Percentiles rank a stretch among this genome's conserved stretches.
These are phyloP conservation scores for Hirundichthys speculiger DNA, from an alignment of 2,113 vertebrate species.

Conservation along the genomic window DNA sequence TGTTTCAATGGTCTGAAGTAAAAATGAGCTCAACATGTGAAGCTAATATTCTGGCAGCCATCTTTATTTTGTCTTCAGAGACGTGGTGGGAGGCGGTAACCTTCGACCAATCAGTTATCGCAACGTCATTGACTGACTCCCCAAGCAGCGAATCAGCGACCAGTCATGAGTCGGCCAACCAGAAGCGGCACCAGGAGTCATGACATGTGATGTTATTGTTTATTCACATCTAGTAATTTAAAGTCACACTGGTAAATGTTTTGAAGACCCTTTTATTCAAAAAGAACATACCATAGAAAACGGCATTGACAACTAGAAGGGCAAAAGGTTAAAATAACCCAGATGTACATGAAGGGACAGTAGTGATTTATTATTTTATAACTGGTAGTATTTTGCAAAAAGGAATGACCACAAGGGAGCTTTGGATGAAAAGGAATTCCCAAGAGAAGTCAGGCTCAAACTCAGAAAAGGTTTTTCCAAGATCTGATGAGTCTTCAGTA, in stretches of 20 bases:
- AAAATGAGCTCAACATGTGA: background rate
- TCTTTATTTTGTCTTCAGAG: background rate
- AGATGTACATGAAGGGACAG: slow-evolving; percentile 25
- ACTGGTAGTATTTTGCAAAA: background rate
- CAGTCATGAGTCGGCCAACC: background rate
- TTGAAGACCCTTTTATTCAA: slow-evolving; percentile 25
- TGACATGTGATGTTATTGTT: no score
- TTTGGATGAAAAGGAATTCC: background rate
- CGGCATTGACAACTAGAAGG: slow-evolving; percentile 24
- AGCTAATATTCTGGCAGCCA: background rate
- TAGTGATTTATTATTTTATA: background rate
- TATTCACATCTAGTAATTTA: no score
- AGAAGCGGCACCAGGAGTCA: background rate
- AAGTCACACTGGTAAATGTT: no score
- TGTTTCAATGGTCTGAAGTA: background rate
- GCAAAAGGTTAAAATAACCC: slow-evolving; percentile 40
- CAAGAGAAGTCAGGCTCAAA: slow-evolving; percentile 13
- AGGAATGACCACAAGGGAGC: no score
- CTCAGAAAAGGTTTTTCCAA: background rate
- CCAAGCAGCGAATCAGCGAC: slow-evolving; percentile 1
- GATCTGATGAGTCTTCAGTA: no score
- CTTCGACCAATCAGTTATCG: slow-evolving; percentile 9
- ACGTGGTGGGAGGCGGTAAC: no score
- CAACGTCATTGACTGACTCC: fast-evolving
- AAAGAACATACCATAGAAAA: slow-evolving; percentile 63